Conservation (phyloP, 2,113 vertebrate species). For the Sitta europaea region DNA sequence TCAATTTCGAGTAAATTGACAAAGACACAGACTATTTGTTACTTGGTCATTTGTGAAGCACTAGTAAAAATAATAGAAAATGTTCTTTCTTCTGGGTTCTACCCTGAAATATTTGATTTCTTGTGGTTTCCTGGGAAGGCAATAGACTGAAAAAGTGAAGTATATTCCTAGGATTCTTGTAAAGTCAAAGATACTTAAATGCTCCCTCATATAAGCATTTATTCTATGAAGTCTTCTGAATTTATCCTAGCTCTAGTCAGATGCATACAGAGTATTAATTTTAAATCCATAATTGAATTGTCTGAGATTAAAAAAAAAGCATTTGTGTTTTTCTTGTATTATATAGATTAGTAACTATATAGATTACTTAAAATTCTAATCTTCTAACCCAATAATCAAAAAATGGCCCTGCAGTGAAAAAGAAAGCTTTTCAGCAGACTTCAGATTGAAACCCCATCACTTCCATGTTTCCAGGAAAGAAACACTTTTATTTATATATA, state of each 20-base stretch:
- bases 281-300: background rate
- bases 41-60: background rate
- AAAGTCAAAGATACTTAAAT: background rate
- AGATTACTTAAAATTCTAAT: background rate
- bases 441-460: background rate
- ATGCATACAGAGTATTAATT: background rate
- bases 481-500: background rate
- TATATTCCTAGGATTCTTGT: background rate
- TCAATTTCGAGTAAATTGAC: background rate
- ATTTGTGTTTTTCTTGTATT: background rate
- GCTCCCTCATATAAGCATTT: background rate
- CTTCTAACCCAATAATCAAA: background rate
- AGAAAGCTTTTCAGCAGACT: background rate
- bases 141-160: background rate
- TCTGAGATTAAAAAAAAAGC: background rate
- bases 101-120: background rate
- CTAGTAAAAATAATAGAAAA: background rate
- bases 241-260: background rate
- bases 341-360: background rate
- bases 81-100: background rate
- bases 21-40: background rate
- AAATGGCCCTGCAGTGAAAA: background rate
- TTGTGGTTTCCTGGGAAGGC: background rate
- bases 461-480: background rate
- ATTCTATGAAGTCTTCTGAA: background rate